Evolutionary conservation across 2,113 vertebrate genomes (phyloP), one percentile per base, ranked within the genome.

Genomic region (Triplophysa rosa): DNA sequence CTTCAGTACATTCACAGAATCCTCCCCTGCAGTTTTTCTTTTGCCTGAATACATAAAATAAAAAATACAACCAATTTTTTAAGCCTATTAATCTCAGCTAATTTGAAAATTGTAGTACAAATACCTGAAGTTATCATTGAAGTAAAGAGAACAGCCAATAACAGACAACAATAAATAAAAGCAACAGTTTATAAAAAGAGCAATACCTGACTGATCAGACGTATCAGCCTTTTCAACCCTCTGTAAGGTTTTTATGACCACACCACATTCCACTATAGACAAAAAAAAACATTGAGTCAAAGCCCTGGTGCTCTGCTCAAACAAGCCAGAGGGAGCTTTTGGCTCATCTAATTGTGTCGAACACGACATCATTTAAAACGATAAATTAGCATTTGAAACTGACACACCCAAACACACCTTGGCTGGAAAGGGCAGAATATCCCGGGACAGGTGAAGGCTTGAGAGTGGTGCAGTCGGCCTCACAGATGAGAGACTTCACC

Each of bases 401-500:
- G 10, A 10, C 19, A 77, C 77, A 49, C 10, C n/a, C 54, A 76
- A 24, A 63, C 52, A 86, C 85, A 98, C 97, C 96, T 93, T 96
- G 95, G 82, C 93, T 96, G 88, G 76, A 91, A 82, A 95, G 88
- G 0, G 88, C 90, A 0, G 87, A 84, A 62, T 92, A 78, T 56
- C 86, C 80, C 8, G 91, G 92, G 79, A 87, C 89, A 26, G 93
- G 85, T 84, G 89, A 89, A 26, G 93, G 90, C 87, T 95, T 98
- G 13, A 87, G 89, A 61, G 92, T 94, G 80, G 93, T 96, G 83
- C 97, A 98, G 78, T 98, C 96, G 2, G 96, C 95, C 93, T 99
- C 97, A 78, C 94, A 98, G 84, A 96, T 89, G 37, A 99, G 86
- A 0, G 94, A 95, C 83, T 99, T 99, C 87, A 99, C 79, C 68